A percentile compares a stretch with the other conserved stretches of the same genome.
Conservation (phyloP, 92 coral and sea anemone species). For the Paramuricea clavata region DNA sequence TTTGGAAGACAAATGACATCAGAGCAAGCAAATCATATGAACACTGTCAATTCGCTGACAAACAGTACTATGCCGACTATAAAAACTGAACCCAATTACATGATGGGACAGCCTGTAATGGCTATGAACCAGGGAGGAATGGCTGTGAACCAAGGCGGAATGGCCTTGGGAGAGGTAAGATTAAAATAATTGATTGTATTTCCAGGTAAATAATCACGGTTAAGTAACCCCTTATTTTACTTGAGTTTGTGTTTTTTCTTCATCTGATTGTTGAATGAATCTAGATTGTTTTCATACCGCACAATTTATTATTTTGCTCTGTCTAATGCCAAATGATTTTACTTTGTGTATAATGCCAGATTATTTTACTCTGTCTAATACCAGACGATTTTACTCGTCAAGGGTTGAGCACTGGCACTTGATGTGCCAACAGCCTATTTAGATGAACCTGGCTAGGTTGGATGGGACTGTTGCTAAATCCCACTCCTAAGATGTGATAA, state of each 20-base stretch:
- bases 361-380: no score
- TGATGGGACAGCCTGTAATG: slow-evolving; percentile 49
- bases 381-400: no score
- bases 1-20: slow-evolving; percentile 61
- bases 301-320: slow-evolving; percentile 7
- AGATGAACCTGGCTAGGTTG: no score
- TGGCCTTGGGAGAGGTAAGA: slow-evolving; percentile 38
- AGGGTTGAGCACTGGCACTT: no score
- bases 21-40: slow-evolving; percentile 61
- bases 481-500: no score
- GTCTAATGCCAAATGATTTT: no score
- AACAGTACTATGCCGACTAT: slow-evolving; percentile 34
- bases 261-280: slow-evolving; percentile 7
- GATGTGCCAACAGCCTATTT: no score
- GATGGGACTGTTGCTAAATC: no score
- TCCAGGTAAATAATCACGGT: not conserved
- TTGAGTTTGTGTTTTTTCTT: not conserved
- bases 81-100: slow-evolving; percentile 41
- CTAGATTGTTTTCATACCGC: slow-evolving; percentile 5
- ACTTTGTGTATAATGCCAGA: no score
- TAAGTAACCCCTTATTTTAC: not conserved
- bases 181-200: not conserved
- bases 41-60: slow-evolving; percentile 37
- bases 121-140: slow-evolving; percentile 38
- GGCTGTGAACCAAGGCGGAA: not conserved